Base-by-base conservation (phyloP, 2,888 invertebrate genomes). In the Yponomeuta sedellus region DNA sequence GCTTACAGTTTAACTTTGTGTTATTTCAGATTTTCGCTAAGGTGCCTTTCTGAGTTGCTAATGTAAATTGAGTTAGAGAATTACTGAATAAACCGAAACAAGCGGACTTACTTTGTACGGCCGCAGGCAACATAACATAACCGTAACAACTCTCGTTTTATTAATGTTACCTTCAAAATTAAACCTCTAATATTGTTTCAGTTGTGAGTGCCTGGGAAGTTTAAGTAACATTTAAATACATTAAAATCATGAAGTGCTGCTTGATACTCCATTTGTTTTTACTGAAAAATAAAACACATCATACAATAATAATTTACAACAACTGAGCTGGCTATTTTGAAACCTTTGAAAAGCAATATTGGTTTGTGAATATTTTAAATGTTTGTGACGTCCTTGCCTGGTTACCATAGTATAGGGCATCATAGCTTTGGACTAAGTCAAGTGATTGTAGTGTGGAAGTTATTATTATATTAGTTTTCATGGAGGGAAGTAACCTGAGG, bases 61-160 rank as follows among this genome's bases (percentile, higher is more conserved):
- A 80, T 81, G 77, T 77, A 82, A 86, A 85, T 85, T 83, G 78
- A 83, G 82, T 85, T 83, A 78, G 80, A 73, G 74, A 85, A 79
- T 82, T 80, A 81, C 79, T 78, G 77, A 77, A 79, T 79, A 80
- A 82, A 83, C 80, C 79, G 78, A 80, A 79, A 78, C 79, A 80
- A 80, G 79, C 80, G 81, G 80, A 80, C 82, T 80, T 79, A 79
- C 82, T 84, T 79, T 73, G 75, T 76, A 78, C 71, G 72, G 56
- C 64, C 80, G 73, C 74, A 74, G 80, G 83, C 81, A 78, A 79
- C 77, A 72, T 75, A 79, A 74, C 70, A 71, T 16, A 71, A 73
- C 70, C 73, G 69, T 68, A 65, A 69, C 69, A 67, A 73, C 75
- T 77, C 78, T 72, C 80, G 77, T 81, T 81, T 77, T 71, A 75